phyloP scores from a whole-genome alignment of 2,113 vertebrate genomes.

The Heterochromis multidens region DNA sequence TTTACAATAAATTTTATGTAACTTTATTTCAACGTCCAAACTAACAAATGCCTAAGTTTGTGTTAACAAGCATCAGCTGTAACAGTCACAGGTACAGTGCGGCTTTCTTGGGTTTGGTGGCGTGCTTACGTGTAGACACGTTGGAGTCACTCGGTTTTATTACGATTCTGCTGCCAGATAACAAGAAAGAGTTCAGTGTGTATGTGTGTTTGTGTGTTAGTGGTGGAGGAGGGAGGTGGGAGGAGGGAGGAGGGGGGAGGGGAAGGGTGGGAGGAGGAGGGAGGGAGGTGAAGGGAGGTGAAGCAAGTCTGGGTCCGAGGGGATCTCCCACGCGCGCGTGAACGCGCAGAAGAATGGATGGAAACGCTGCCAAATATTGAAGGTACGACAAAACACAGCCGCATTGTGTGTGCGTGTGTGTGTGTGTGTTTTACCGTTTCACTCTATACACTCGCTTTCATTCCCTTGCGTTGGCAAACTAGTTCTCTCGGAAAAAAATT shows the following conservation, averaged over 20 bases:
- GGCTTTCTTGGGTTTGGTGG: background rate
- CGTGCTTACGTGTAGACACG: conserved; percentile 80
- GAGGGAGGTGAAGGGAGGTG: background rate
- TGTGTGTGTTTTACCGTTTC: background rate
- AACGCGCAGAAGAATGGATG: background rate
- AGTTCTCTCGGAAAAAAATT: background rate
- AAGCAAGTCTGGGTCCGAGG: background rate
- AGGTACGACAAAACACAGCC: background rate
- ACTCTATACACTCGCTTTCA: too few species aligned
- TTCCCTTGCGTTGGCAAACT: background rate
- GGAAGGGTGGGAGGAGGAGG: too few species aligned
- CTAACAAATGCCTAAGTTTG: background rate
- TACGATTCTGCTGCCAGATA: conserved; percentile 81
- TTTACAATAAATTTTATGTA: background rate
- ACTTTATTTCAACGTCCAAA: background rate
- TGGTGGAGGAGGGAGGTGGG: too few species aligned
- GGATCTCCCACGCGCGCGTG: background rate
- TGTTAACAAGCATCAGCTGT: background rate
- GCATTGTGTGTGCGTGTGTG: background rate
- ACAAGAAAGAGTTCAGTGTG: conserved; percentile 42
- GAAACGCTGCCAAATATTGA: conserved; percentile 9
- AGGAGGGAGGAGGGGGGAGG: too few species aligned
- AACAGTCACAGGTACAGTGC: background rate
- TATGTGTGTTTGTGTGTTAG: background rate
- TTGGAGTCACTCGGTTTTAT: conserved; percentile 87